Percentiles rank a stretch among this genome's conserved stretches.
Evolutionary conservation across 2,888 invertebrate species (phyloP).

Genomic region (Pterostichus niger): DNA sequence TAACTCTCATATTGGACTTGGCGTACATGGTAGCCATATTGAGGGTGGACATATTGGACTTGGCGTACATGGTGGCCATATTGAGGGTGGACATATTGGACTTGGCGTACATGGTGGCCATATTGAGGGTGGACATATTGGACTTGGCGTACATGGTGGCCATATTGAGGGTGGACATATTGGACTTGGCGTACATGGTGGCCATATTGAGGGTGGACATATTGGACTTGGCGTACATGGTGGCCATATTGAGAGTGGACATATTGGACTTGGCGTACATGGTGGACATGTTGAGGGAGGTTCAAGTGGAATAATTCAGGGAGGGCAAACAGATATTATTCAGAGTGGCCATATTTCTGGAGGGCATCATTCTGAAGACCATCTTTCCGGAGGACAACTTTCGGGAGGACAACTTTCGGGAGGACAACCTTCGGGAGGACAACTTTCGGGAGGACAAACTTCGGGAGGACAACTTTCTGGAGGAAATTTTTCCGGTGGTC

Average conservation of each 20-base stretch:
- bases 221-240: not conserved
- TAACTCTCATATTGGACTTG: not conserved
- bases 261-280: conserved; percentile 27
- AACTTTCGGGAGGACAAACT: not conserved
- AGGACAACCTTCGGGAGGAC: conserved; percentile 11
- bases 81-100: not conserved
- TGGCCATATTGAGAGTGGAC: conserved; percentile 7
- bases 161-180: conserved; percentile 20
- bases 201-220: no score
- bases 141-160: conserved; percentile 9
- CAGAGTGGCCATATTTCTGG: not conserved
- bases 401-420: conserved; percentile 1
- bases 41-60: conserved; percentile 9
- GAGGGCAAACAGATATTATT: conserved; percentile 22
- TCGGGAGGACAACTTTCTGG: conserved; percentile 27
- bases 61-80: conserved; percentile 14
- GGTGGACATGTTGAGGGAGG: conserved; percentile 34
- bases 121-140: conserved; percentile 10
- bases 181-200: no score
- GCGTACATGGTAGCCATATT: not conserved
- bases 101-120: conserved; percentile 5
- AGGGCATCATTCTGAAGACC: conserved; percentile 10
- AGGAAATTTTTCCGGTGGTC: conserved; percentile 3
- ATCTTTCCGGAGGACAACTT: not conserved
- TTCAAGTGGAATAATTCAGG: conserved; percentile 13